Evolutionary conservation across 2,113 vertebrate species (phyloP).

Genomic region (Salvator merianae): DNA sequence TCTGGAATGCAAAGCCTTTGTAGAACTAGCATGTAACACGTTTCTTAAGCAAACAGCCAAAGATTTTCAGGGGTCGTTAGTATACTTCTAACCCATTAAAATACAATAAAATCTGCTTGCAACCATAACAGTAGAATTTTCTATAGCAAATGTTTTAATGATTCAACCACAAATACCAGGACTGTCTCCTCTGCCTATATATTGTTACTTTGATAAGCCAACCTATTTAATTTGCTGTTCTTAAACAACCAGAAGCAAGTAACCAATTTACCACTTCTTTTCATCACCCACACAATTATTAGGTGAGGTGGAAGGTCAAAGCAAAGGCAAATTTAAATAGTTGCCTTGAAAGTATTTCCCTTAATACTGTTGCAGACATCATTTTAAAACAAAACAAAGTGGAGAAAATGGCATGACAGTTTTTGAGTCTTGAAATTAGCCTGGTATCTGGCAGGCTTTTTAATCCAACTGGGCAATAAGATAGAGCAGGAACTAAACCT

Average conservation of each 20-base stretch:
- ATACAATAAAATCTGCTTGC: background rate
- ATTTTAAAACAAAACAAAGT: background rate
- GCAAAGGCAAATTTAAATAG: background rate
- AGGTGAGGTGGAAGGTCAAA: background rate
- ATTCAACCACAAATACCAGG: conserved; percentile 6
- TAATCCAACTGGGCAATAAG: background rate
- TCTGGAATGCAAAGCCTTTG: background rate
- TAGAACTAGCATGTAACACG: background rate
- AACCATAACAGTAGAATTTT: background rate
- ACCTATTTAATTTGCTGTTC: background rate
- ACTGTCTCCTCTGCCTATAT: fast-evolving
- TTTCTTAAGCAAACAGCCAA: conserved; percentile 11
- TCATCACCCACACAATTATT: background rate
- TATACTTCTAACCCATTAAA: background rate
- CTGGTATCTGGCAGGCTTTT: background rate
- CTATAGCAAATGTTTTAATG: background rate
- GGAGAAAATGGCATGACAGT: background rate
- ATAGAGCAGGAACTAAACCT: background rate
- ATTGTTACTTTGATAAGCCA: background rate
- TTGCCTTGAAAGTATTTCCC: background rate
- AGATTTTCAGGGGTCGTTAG: conserved; percentile 6
- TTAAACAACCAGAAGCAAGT: background rate
- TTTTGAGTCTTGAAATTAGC: background rate
- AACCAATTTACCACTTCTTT: background rate
- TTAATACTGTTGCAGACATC: background rate